phyloP scores from a whole-genome alignment of 1,140 invertebrate species.

The Sesamia nonagrioides region DNA sequence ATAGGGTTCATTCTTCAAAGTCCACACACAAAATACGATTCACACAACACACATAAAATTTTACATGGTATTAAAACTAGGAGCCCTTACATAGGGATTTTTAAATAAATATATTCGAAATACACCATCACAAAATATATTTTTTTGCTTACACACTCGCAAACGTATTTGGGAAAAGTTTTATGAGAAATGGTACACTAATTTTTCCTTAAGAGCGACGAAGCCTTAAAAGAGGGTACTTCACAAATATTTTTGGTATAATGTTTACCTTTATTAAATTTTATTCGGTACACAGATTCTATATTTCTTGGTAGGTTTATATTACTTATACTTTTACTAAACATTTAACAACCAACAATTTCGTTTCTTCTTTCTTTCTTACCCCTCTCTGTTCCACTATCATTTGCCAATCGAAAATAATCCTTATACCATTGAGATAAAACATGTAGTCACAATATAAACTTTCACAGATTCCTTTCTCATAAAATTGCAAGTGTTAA shows the following conservation, averaged over 20 bases:
- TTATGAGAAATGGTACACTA: neutral
- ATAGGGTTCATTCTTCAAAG: constrained; percentile 8
- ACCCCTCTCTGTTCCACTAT: too few species aligned
- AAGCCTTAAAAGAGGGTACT: neutral
- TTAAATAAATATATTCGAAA: constrained; percentile 22
- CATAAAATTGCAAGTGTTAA: neutral
- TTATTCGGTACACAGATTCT: neutral
- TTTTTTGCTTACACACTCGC: constrained; percentile 18
- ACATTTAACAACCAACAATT: neutral
- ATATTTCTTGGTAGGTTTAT: neutral
- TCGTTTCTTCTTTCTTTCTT: too few species aligned
- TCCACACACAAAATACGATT: constrained; percentile 8
- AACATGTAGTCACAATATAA: neutral
- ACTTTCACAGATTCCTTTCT: neutral
- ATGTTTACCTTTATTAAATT: too few species aligned
- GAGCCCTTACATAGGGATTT: constrained; percentile 34
- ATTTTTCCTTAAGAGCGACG: neutral
- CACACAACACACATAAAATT: constrained; percentile 41
- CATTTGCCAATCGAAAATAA: neutral
- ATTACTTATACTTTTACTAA: too few species aligned
- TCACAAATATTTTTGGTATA: too few species aligned
- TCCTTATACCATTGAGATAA: neutral
- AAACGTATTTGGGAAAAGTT: constrained; percentile 4
- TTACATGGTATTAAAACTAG: constrained; percentile 53
- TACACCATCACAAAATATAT: constrained; percentile 43